Conservation (phyloP, 2,113 vertebrate species). For the Actenoides lindsayi region DNA sequence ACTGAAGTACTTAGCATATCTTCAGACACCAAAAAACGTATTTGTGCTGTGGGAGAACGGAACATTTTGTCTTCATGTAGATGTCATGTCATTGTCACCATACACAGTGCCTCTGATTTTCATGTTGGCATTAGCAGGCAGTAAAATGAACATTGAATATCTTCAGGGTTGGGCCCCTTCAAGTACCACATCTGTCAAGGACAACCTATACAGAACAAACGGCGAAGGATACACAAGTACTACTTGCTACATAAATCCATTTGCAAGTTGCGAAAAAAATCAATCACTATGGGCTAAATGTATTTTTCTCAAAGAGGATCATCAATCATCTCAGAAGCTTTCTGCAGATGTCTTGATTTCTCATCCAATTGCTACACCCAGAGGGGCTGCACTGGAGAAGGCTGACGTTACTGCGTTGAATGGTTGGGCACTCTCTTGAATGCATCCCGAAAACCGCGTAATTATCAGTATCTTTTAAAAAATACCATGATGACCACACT, state of each 20-base stretch:
- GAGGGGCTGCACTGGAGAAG: background rate
- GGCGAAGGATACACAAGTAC: background rate
- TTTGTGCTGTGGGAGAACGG: background rate
- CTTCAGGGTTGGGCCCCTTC: background rate
- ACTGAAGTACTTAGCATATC: background rate
- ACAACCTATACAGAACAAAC: background rate
- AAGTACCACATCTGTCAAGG: background rate
- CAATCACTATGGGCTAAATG: background rate
- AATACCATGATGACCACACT: background rate
- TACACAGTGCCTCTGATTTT: background rate
- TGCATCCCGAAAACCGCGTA: slow-evolving; percentile 1
- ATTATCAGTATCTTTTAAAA: slow-evolving; percentile 29
- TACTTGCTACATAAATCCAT: background rate
- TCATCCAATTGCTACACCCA: background rate
- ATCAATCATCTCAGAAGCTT: slow-evolving; percentile 31
- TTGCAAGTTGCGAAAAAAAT: background rate
- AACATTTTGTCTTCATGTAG: background rate
- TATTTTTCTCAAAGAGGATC: background rate
- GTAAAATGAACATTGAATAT: background rate
- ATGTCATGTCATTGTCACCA: background rate
- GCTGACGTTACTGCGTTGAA: background rate
- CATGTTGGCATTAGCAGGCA: background rate
- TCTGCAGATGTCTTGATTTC: slow-evolving; percentile 12
- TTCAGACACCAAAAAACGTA: background rate
- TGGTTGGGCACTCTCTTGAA: background rate